Conservation (phyloP, 2,797 vertebrate species). For the Microcaecilia unicolor region DNA sequence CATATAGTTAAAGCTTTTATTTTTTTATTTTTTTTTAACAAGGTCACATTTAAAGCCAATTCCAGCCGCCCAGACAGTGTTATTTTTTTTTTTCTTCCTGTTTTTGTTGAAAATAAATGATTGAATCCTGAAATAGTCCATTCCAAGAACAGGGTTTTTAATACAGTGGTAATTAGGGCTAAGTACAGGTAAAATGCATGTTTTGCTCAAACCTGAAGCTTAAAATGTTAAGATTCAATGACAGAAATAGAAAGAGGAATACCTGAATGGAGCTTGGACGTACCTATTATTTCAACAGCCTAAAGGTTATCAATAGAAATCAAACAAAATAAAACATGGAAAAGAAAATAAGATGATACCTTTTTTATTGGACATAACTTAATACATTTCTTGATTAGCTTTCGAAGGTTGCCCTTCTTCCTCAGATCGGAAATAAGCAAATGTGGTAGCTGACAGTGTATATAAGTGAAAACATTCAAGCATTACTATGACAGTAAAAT, state of each 20-base stretch:
- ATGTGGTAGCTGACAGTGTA: too few species aligned
- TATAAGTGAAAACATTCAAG: too few species aligned
- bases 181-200: slow-evolving; percentile 16
- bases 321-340: too few species aligned
- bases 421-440: too few species aligned
- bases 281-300: neutral
- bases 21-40: neutral
- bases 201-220: slow-evolving; percentile 1
- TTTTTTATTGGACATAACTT: too few species aligned
- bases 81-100: slow-evolving; percentile 1
- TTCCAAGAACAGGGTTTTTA: slow-evolving; percentile 22
- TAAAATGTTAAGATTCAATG: neutral
- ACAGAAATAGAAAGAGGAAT: neutral
- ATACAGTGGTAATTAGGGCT: slow-evolving; percentile 11
- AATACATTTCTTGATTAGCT: too few species aligned
- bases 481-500: too few species aligned
- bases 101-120: slow-evolving; percentile 16
- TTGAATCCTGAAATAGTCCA: slow-evolving; percentile 24
- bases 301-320: too few species aligned
- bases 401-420: too few species aligned
- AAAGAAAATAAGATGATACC: too few species aligned
- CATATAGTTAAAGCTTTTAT: too few species aligned
- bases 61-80: slow-evolving; percentile 5
- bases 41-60: slow-evolving; percentile 3
- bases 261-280: neutral